These are phyloP conservation scores for Rhopalosiphum maidis DNA, from an alignment of 1,140 invertebrate genomes.

Conservation along the genomic window DNA sequence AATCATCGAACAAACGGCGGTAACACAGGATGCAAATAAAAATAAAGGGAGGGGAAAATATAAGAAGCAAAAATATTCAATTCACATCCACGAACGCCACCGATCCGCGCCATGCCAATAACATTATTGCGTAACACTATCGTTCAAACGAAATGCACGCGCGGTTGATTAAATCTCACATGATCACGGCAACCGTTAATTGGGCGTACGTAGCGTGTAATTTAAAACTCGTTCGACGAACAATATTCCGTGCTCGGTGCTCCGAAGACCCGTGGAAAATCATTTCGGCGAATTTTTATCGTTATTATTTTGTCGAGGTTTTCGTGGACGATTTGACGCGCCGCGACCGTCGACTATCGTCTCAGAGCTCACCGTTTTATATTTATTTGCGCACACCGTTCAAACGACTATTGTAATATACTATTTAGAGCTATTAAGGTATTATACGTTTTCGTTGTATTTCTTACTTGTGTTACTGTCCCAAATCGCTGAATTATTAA, in stretches of 20 bases:
- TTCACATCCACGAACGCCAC: not conserved
- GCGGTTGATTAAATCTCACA: not conserved
- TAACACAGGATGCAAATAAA: not conserved
- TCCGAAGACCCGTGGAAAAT: not conserved
- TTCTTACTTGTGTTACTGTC: not conserved
- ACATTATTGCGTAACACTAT: not conserved
- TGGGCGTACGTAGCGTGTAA: not conserved
- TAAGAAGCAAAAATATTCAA: constrained; percentile 30
- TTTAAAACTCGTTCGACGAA: not conserved
- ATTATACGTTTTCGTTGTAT: no score
- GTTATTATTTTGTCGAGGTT: not conserved
- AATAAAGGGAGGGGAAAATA: not conserved
- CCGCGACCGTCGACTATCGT: no score
- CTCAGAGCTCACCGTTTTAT: no score
- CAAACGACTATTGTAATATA: no score
- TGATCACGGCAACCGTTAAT: not conserved
- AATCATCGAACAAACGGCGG: constrained; percentile 33
- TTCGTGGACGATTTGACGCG: not conserved
- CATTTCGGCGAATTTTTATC: not conserved
- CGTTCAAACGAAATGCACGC: not conserved
- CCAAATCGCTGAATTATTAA: not conserved
- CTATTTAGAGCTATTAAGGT: no score
- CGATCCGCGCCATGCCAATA: not conserved
- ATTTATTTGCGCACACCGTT: not conserved
- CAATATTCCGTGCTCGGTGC: not conserved